Percentiles rank a stretch among this genome's conserved stretches.
These are phyloP conservation scores for Hymenochirus boettgeri DNA, from an alignment of 2,113 vertebrate genomes.

Conservation along the genomic window DNA sequence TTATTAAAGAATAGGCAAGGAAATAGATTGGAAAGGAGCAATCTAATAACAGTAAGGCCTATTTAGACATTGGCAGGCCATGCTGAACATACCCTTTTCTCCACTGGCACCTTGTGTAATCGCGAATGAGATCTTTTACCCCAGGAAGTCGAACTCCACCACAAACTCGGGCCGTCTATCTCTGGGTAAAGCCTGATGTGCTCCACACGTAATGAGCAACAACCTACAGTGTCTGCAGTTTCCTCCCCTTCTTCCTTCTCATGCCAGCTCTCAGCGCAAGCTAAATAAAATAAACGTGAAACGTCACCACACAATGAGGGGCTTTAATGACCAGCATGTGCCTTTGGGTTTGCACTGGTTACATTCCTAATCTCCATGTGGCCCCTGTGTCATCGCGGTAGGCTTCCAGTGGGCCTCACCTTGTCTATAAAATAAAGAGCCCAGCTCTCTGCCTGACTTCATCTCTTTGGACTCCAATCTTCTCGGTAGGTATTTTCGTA, in stretches of 20 bases:
- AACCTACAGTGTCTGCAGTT: conserved; percentile 92
- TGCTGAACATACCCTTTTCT: conserved; percentile 81
- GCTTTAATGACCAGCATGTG: too few relatives aligned
- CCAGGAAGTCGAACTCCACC: conserved; percentile 93
- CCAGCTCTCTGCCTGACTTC: conserved; percentile 89
- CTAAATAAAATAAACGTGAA: too few relatives aligned
- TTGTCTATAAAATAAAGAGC: conserved; percentile 95
- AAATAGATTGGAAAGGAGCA: too few relatives aligned
- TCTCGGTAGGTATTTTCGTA: conserved; percentile 85
- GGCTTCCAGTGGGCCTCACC: conserved; percentile 59
- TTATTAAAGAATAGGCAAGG: too few relatives aligned
- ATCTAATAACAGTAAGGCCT: too few relatives aligned
- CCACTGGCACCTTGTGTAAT: conserved; percentile 95
- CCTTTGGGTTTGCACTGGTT: too few relatives aligned
- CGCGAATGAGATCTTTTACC: conserved; percentile 96
- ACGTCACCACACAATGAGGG: too few relatives aligned
- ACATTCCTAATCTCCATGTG: too few relatives aligned
- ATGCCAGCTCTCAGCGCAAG: conserved; percentile 90
- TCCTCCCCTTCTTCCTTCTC: conserved; percentile 97
- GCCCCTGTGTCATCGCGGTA: too few relatives aligned
- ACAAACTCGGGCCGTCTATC: conserved; percentile 86
- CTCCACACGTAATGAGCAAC: conserved; percentile 91
- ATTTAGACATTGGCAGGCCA: too few relatives aligned
- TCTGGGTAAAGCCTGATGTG: conserved; percentile 87
- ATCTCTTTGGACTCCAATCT: conserved; percentile 97